These are phyloP conservation scores for Drosophila kohkoa DNA, from an alignment of 1,140 invertebrate genomes.

Conservation along the genomic window DNA sequence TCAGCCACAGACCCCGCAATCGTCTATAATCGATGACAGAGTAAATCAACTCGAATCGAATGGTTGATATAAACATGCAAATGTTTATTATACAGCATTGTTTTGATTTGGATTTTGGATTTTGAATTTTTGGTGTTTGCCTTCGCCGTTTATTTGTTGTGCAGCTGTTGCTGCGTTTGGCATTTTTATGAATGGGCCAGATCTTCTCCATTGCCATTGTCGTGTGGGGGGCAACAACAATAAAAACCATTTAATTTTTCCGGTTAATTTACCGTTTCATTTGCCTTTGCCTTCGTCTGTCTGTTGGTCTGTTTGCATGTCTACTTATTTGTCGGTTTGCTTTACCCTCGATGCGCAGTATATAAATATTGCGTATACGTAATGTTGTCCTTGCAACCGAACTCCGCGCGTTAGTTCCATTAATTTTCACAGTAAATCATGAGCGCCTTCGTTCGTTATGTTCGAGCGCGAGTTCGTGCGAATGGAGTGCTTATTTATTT, in stretches of 20 bases:
- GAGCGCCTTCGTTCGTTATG: conserved; percentile 30
- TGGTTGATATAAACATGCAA: conserved; percentile 70
- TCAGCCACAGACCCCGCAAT: background rate
- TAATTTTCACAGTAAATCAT: conserved; percentile 64
- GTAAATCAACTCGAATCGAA: conserved; percentile 54
- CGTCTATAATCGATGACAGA: background rate
- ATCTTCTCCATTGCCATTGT: conserved; percentile 46
- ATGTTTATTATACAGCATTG: conserved; percentile 74
- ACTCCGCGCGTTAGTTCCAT: conserved; percentile 50
- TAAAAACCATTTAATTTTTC: conserved; percentile 69
- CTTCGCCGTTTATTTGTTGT: conserved; percentile 36
- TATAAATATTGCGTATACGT: conserved; percentile 68
- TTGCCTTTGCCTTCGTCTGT: conserved; percentile 32
- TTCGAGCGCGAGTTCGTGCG: background rate
- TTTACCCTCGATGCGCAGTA: background rate
- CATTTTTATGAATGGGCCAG: conserved; percentile 72
- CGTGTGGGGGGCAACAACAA: conserved; percentile 14
- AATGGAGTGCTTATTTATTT: conserved; percentile 47
- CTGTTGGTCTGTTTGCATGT: background rate
- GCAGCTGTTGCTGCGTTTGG: conserved; percentile 59
- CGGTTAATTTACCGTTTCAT: conserved; percentile 65
- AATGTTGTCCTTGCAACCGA: conserved; percentile 35
- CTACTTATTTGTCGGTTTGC: background rate
- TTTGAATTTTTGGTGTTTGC: conserved; percentile 27
- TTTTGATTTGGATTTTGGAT: conserved; percentile 64